phyloP scores from a whole-genome alignment of 2,888 invertebrate genomes.

The Stenurella melanura region DNA sequence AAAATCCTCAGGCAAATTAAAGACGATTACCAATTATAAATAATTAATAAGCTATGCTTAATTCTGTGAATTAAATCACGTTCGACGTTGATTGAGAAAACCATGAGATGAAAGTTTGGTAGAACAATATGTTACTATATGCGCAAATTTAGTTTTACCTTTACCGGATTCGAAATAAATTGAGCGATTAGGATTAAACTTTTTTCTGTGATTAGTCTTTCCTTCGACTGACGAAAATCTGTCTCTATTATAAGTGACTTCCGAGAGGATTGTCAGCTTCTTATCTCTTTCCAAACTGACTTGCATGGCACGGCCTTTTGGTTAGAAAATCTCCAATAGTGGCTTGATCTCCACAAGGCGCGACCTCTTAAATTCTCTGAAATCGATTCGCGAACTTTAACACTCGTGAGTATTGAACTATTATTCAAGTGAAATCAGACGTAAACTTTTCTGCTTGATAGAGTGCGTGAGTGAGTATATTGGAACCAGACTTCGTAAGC shows the following conservation, averaged over 20 bases:
- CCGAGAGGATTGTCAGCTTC: slow-evolving; percentile 29
- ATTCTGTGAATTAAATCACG: background rate
- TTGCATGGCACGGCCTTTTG: slow-evolving; percentile 6
- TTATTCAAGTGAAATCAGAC: slow-evolving; percentile 71
- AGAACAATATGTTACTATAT: background rate
- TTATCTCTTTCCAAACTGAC: slow-evolving; percentile 20
- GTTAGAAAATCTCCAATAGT: slow-evolving; percentile 13
- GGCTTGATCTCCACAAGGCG: slow-evolving; percentile 45
- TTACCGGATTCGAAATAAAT: slow-evolving; percentile 20
- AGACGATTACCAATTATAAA: too few relatives aligned
- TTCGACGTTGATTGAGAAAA: too few relatives aligned
- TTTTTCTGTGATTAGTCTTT: slow-evolving; percentile 13
- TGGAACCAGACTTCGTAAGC: slow-evolving; percentile 50
- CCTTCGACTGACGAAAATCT: slow-evolving; percentile 13
- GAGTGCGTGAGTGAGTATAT: slow-evolving; percentile 67
- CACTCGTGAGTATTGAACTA: slow-evolving; percentile 69
- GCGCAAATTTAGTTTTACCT: background rate
- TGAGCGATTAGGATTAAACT: slow-evolving; percentile 12
- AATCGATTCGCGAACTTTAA: slow-evolving; percentile 64
- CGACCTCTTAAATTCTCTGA: slow-evolving; percentile 60
- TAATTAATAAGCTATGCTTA: too few relatives aligned
- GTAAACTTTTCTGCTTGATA: slow-evolving; percentile 70
- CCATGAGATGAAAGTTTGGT: background rate
- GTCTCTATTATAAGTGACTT: slow-evolving; percentile 30
- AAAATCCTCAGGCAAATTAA: too few relatives aligned